Conservation (phyloP, 1,140 invertebrate genomes). For the Diprion similis region DNA sequence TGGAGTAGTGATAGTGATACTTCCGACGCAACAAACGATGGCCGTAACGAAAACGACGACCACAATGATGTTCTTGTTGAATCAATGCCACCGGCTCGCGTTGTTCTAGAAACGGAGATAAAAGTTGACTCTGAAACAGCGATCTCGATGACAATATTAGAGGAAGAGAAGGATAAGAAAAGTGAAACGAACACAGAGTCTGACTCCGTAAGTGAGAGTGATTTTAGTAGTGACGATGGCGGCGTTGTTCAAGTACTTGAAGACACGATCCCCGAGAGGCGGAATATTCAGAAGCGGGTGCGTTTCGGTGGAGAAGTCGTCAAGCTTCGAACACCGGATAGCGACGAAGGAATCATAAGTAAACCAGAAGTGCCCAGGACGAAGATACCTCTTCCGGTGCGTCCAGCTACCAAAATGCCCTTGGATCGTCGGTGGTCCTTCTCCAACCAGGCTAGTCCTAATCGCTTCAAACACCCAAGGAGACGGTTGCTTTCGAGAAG, state of each 20-base stretch:
- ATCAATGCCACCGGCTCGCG: constrained; percentile 55
- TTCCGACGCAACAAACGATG: background rate
- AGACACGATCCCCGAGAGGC: constrained; percentile 21
- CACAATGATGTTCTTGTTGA: constrained; percentile 3
- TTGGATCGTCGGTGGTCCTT: constrained; percentile 30
- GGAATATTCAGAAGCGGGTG: constrained; percentile 64
- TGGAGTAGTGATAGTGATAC: background rate
- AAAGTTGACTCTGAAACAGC: constrained; percentile 78
- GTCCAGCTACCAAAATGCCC: constrained; percentile 52
- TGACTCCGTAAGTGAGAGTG: constrained; percentile 43
- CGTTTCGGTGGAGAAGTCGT: constrained; percentile 84
- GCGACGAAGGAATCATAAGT: constrained; percentile 61
- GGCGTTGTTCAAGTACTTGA: constrained; percentile 51
- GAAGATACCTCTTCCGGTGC: constrained; percentile 56
- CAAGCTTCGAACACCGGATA: constrained; percentile 83
- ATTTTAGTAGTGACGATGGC: constrained; percentile 37
- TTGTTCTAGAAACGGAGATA: constrained; percentile 82
- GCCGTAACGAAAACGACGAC: constrained; percentile 20
- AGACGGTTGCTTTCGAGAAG: constrained; percentile 55
- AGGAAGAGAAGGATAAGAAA: constrained; percentile 66
- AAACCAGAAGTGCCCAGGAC: constrained; percentile 24
- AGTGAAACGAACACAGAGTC: constrained; percentile 60
- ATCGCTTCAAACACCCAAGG: constrained; percentile 8
- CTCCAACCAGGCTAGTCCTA: constrained; percentile 42
- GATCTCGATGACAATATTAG: constrained; percentile 81